phyloP scores from a whole-genome alignment of 2,113 vertebrate genomes.

The Eretmochelys imbricata region DNA sequence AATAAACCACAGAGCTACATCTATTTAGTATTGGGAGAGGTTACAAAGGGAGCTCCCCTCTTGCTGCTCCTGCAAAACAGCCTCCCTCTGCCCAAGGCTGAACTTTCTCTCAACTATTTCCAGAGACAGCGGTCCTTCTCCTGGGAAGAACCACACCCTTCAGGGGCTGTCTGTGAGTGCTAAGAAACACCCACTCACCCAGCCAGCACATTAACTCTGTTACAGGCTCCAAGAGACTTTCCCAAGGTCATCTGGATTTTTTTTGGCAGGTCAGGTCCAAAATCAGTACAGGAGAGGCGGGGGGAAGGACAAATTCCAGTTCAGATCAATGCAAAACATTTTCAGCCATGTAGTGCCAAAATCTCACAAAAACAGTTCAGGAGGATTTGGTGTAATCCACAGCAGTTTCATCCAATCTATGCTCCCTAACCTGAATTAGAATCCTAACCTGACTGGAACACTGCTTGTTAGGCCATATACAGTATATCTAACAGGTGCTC shows the following conservation, averaged over 20 bases:
- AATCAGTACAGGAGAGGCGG: too few species aligned
- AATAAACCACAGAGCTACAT: not conserved
- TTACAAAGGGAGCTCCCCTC: fast-evolving
- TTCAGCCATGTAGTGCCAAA: conserved; percentile 15
- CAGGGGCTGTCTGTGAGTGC: conserved; percentile 14
- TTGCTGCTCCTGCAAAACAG: not conserved
- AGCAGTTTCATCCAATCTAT: not conserved
- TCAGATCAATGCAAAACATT: not conserved
- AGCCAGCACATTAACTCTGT: not conserved
- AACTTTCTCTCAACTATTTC: not conserved
- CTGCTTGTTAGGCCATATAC: fast-evolving
- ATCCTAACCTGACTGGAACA: fast-evolving
- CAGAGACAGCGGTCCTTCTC: not conserved
- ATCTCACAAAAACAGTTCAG: not conserved
- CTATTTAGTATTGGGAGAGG: not conserved
- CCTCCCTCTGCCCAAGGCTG: not conserved
- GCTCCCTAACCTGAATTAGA: not conserved
- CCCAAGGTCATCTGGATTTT: not conserved
- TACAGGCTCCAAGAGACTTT: fast-evolving
- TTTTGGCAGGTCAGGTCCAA: not conserved
- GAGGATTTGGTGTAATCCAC: not conserved
- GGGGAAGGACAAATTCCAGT: too few species aligned
- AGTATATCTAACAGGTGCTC: too few species aligned
- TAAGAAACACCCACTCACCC: conserved; percentile 44
- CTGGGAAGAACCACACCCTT: not conserved